Percentiles rank a stretch among this genome's conserved stretches.
These are phyloP conservation scores for Hormaphis cornu DNA, from an alignment of 1,140 invertebrate genomes.

Conservation along the genomic window DNA sequence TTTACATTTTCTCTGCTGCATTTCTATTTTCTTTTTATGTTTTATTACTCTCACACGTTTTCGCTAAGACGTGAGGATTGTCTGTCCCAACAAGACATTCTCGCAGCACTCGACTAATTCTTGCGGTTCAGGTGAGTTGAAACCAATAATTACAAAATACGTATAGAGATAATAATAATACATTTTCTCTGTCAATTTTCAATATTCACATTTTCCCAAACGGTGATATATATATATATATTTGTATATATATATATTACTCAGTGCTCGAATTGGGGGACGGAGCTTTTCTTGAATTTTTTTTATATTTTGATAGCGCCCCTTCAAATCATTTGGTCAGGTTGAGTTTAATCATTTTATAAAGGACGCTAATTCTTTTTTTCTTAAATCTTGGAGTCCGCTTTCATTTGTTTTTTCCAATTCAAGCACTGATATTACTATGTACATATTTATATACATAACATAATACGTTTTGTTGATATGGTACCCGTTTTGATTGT, in stretches of 20 bases:
- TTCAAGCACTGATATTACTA: too few relatives aligned
- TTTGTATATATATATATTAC: too few relatives aligned
- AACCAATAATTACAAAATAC: slow-evolving; percentile 7
- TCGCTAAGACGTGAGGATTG: slow-evolving; percentile 54
- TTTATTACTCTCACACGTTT: slow-evolving; percentile 22
- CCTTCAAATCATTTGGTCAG: too few relatives aligned
- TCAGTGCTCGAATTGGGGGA: too few relatives aligned
- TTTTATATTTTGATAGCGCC: too few relatives aligned
- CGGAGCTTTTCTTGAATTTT: too few relatives aligned
- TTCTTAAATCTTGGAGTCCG: too few relatives aligned
- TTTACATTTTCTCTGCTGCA: background rate
- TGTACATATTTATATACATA: background rate
- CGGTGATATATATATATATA: background rate
- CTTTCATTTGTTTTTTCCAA: too few relatives aligned
- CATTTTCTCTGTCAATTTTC: background rate
- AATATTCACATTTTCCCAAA: background rate
- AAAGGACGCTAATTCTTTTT: too few relatives aligned
- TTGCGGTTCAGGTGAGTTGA: slow-evolving; percentile 55
- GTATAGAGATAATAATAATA: slow-evolving; percentile 14
- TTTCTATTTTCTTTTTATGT: slow-evolving; percentile 5
- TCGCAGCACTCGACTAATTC: slow-evolving; percentile 59
- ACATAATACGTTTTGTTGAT: slow-evolving; percentile 1
- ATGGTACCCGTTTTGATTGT: background rate
- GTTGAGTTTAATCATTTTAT: too few relatives aligned
- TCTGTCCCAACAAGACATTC: slow-evolving; percentile 60